These are phyloP conservation scores for Taeniopygia guttata DNA, from an alignment of 2,797 vertebrate genomes.

Conservation along the genomic window DNA sequence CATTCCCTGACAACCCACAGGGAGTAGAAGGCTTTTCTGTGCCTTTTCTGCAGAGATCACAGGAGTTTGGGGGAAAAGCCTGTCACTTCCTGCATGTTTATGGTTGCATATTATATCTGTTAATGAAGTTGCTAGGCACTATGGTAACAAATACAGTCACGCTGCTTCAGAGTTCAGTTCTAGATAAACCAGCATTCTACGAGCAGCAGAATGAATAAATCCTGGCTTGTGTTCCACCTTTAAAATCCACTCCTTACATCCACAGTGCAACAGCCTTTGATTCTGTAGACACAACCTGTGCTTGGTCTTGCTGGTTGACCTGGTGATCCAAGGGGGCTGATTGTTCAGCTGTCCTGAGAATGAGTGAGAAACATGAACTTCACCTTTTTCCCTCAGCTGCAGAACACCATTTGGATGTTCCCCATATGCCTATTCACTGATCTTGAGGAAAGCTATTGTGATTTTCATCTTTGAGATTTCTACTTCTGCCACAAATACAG, in stretches of 20 bases:
- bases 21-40: not conserved
- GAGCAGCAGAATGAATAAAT: not conserved
- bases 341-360: not conserved
- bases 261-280: not conserved
- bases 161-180: not conserved
- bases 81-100: not conserved
- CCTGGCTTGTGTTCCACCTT: not conserved
- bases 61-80: not conserved
- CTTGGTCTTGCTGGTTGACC: not conserved
- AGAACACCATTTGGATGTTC: not conserved
- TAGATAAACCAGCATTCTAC: not conserved
- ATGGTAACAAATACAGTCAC: not conserved
- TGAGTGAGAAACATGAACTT: not conserved
- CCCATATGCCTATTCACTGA: not conserved
- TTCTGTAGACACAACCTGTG: not conserved
- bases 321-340: not conserved
- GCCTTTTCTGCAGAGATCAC: not conserved
- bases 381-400: not conserved
- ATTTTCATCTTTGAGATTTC: not conserved
- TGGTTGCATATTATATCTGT: not conserved
- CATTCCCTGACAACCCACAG: not conserved
- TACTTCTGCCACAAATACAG: not conserved
- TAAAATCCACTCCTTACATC: not conserved
- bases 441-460: not conserved
- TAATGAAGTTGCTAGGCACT: not conserved